Evolutionary conservation across 64 coral and sea anemone genomes (phyloP), one percentile per base, ranked within the genome.

Genomic region (Stichodactyla helianthus): DNA sequence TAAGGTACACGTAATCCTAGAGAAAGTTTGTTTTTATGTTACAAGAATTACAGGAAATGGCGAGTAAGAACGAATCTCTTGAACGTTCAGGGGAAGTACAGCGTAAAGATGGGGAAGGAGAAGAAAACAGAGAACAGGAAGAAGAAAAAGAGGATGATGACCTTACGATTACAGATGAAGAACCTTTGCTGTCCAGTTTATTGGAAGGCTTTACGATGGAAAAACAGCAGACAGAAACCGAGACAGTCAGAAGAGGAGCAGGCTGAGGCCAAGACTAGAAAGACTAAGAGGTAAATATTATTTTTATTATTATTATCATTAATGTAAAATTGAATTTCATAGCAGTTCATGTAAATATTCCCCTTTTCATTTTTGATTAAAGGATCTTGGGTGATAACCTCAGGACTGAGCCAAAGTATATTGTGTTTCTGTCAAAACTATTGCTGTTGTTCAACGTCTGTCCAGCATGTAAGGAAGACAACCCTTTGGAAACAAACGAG

Each of bases 161-260:
- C 82, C 83, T 56, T 50, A 55, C 84, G 13, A 44, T 57, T 65
- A 64, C 5, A 20, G 56, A 17, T 23, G 20, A 67, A 9, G 55
- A 63, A 10, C 27, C 61, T 58, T 10, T 86, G 27, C 68, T 52
- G 19, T 60, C 59, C 59, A 60, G 10, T 15, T 15, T 60, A 4
- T 60, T 16, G 2, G 59, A 60, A 60, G 59, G 59, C 59, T 62
- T 62, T 18, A 86, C 65, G 70, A 84, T 77, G 53, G 83, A 27
- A 31, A 16, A 51, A 62, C 77, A 86, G 31, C 12, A n/a, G 27
- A 82, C 20, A 61, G 83, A 91, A 9, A 86, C 83, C 14, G 84
- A 59, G 51, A 86, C 84, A 53, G 54, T 79, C 62, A 54, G 84
- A 80, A 25, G 85, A 86, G 51, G 55, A 91, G 25, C 23, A 65